phyloP scores from a whole-genome alignment of 2,888 invertebrate genomes.

The Epirrhoe tristata region DNA sequence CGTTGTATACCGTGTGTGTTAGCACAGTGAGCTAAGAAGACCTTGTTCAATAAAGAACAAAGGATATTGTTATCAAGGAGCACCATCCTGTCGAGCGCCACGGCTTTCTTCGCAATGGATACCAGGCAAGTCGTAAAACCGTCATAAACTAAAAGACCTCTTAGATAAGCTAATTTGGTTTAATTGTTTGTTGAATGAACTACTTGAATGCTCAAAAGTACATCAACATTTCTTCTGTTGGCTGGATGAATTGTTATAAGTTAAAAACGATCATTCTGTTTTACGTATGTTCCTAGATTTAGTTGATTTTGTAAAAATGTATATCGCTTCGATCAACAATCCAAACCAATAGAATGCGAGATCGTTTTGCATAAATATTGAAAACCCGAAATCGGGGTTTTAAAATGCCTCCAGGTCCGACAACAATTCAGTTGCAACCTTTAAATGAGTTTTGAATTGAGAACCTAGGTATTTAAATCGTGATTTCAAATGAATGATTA shows the following conservation, averaged over 20 bases:
- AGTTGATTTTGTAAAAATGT: too few species aligned
- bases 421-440: too few species aligned
- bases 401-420: too few species aligned
- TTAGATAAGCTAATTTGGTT: conserved; percentile 38
- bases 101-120: conserved; percentile 67
- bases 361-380: too few species aligned
- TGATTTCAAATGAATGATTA: too few species aligned
- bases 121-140: conserved; percentile 60
- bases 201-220: conserved; percentile 6
- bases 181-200: conserved; percentile 26
- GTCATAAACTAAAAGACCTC: conserved; percentile 36
- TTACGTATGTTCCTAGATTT: too few species aligned
- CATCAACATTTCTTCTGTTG: neutral
- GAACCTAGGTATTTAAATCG: too few species aligned
- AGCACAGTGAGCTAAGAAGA: conserved; percentile 69
- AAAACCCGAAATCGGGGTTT: too few species aligned
- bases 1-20: conserved; percentile 69
- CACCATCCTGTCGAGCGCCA: conserved; percentile 51
- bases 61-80: conserved; percentile 58
- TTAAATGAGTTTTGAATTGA: too few species aligned
- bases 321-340: too few species aligned
- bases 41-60: conserved; percentile 66
- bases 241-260: neutral
- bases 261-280: neutral
- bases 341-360: too few species aligned